Evolutionary conservation across 2,797 vertebrate genomes (phyloP).

Genomic region (Phylloscopus collybita): DNA sequence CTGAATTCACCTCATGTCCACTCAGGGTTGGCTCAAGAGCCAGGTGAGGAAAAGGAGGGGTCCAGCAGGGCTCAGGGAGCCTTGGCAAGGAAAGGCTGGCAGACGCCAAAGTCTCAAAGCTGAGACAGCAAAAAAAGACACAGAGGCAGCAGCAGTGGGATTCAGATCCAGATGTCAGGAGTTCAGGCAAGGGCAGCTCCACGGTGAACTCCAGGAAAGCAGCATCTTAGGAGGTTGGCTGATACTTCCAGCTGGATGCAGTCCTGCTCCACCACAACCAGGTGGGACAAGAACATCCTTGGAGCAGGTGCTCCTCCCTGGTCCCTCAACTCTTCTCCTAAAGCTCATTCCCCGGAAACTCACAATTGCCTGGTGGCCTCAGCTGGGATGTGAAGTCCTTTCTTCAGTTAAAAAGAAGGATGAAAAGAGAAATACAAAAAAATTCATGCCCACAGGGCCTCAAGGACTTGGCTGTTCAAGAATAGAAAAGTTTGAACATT

Average conservation of each 20-base stretch:
- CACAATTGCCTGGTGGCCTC: neutral
- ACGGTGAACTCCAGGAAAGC: neutral
- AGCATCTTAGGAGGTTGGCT: neutral
- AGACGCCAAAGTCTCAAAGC: neutral
- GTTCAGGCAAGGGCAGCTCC: neutral
- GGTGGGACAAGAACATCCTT: neutral
- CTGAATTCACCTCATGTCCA: neutral
- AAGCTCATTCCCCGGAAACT: neutral
- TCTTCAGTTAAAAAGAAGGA: neutral
- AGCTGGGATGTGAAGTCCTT: neutral
- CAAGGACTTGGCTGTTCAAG: neutral
- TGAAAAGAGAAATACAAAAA: neutral
- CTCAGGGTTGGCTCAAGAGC: neutral
- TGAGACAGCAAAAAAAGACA: neutral
- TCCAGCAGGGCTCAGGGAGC: neutral
- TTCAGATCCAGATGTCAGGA: neutral
- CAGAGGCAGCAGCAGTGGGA: neutral
- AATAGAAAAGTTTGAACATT: neutral
- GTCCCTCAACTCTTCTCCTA: fast-evolving
- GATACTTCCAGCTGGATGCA: neutral
- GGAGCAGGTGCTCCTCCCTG: neutral
- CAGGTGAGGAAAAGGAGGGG: neutral
- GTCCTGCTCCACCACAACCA: neutral
- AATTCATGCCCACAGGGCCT: fast-evolving
- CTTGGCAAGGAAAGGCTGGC: neutral